Base-by-base conservation (phyloP, 2,797 vertebrate species). In the Neostethus bicornis region DNA sequence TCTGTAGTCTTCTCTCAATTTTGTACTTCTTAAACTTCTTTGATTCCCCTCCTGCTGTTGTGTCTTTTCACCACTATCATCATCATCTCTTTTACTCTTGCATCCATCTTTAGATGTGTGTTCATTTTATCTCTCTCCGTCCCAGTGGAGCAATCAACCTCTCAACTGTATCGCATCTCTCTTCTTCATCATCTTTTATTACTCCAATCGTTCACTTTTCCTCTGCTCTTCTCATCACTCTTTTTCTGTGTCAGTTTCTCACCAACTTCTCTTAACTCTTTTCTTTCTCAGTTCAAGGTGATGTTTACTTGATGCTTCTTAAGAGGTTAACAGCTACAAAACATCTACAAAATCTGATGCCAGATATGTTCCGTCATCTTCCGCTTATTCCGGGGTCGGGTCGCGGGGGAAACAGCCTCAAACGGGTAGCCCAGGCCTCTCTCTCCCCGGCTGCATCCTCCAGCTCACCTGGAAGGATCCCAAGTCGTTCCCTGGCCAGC, bases 121-220 rank as follows among this genome's bases (percentile, higher is more conserved):
- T 70, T 59, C 31, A 37, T 16, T 49, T 3, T 26, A 17, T 49
- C 44, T 28, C 48, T n/a, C 13, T 28, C 32, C 53, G 23, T 66
- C 38, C 61, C 61, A 31, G 56, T 52, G 60, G 70, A 59, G 70
- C 34, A 53, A 37, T 41, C 5, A 14, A 35, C 63, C 65, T 77
- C 78, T 79, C 69, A 76, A 74, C 82, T 69, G 51, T 57, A 45
- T 49, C 61, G 12, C 5, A 17, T 65, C 45, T 41, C 46, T 67
- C 51, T 61, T 19, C 6, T 23, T 68, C 68, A 50, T 69, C 55
- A n/a, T 73, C 37, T 38, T 79, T 82, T 77, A 76, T 83, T 81
- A 63, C 69, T 0, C 42, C 55, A 24, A 52, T 56, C 66, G 72
- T 55, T 74, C 41, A 43, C 63, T 70, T 50, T 64, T 41, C 44